Conservation (phyloP, 2,888 invertebrate genomes). For the Poecilobothrus nobilitatus region DNA sequence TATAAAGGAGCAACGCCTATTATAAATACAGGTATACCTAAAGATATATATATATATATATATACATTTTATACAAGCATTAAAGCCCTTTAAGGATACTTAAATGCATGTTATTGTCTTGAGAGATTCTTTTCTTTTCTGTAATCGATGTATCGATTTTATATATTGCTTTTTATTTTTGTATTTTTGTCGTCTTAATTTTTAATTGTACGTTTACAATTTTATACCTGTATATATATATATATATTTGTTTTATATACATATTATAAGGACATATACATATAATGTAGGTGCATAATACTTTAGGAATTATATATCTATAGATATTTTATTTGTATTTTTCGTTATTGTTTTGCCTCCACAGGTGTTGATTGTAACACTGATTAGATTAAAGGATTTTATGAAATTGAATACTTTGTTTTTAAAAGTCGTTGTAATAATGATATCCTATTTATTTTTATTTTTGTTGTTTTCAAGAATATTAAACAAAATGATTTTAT, state of each 20-base stretch:
- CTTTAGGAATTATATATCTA: too few relatives aligned
- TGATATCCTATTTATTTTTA: too few relatives aligned
- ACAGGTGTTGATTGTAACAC: slow-evolving; percentile 10
- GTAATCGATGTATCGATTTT: neutral
- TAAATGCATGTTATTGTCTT: neutral
- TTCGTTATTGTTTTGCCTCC: neutral
- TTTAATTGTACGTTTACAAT: neutral
- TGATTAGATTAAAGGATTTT: neutral
- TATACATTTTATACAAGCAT: neutral
- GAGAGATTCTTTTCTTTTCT: neutral
- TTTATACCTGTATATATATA: too few relatives aligned
- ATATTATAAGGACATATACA: too few relatives aligned
- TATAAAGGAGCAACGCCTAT: neutral
- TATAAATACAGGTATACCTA: neutral
- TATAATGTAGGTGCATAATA: too few relatives aligned
- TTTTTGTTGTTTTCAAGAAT: too few relatives aligned
- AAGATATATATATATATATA: too few relatives aligned
- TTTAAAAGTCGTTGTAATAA: too few relatives aligned
- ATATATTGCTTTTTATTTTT: neutral
- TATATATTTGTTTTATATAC: too few relatives aligned
- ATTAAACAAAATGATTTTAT: too few relatives aligned
- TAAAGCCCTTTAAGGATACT: neutral
- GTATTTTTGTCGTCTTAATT: neutral
- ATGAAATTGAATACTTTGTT: neutral
- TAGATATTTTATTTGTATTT: neutral